Conservation (phyloP, 2,113 vertebrate genomes). For the Sula dactylatra region DNA sequence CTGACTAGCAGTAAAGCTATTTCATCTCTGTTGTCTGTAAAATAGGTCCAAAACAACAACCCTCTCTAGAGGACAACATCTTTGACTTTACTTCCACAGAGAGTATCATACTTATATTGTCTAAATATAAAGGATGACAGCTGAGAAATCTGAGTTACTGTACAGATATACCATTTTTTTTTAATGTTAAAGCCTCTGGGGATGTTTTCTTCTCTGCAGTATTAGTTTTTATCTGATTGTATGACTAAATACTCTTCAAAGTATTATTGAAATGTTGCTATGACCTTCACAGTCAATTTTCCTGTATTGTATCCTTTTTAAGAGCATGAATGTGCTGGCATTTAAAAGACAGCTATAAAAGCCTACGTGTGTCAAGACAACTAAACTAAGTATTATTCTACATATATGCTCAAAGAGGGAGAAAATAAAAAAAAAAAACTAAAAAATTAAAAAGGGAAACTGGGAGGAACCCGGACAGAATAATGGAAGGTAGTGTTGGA, state of each 20-base stretch:
- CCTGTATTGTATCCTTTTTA: background rate
- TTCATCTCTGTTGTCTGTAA: background rate
- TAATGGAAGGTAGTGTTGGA: background rate
- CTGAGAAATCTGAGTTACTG: background rate
- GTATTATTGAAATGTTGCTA: background rate
- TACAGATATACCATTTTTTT: background rate
- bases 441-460: background rate
- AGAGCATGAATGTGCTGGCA: background rate
- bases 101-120: background rate
- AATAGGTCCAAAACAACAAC: background rate
- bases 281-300: slow-evolving; percentile 14
- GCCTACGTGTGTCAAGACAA: background rate
- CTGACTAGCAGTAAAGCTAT: background rate
- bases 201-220: background rate
- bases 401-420: background rate
- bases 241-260: background rate
- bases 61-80: background rate
- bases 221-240: background rate
- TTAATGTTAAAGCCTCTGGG: background rate
- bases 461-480: background rate
- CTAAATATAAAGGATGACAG: background rate
- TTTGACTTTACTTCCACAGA: background rate
- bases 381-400: background rate
- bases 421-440: background rate
- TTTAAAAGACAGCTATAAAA: background rate